phyloP scores from a whole-genome alignment of 2,797 vertebrate species.

The Pristis pectinata region DNA sequence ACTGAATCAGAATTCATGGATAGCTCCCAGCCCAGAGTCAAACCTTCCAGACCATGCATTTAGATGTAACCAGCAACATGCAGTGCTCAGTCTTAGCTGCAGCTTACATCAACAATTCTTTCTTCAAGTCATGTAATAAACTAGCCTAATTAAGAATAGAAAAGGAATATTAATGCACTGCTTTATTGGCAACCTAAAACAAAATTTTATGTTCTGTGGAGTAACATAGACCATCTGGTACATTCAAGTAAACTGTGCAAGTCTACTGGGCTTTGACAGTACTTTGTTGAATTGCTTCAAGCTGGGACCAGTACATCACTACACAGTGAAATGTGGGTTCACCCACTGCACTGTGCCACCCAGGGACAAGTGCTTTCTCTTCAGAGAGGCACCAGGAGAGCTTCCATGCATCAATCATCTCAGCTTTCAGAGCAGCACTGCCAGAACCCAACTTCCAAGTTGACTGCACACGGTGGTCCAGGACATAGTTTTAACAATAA shows the following conservation, averaged over 20 bases:
- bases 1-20: neutral
- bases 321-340: neutral
- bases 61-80: neutral
- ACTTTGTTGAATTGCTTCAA: neutral
- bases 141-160: neutral
- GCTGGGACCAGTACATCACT: neutral
- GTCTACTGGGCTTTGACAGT: neutral
- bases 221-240: neutral
- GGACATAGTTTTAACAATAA: too few species aligned
- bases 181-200: neutral
- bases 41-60: neutral
- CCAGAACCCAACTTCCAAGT: neutral
- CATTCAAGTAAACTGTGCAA: neutral
- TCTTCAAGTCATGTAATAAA: neutral
- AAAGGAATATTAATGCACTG: neutral
- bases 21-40: neutral
- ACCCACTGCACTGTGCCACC: neutral
- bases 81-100: neutral
- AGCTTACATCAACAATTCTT: neutral
- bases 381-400: neutral
- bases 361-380: neutral
- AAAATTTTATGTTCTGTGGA: neutral
- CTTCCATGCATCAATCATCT: neutral
- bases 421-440: neutral
- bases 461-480: neutral